Evolutionary conservation across 2,888 invertebrate genomes (phyloP).

Genomic region (Clepsis dumicolana): DNA sequence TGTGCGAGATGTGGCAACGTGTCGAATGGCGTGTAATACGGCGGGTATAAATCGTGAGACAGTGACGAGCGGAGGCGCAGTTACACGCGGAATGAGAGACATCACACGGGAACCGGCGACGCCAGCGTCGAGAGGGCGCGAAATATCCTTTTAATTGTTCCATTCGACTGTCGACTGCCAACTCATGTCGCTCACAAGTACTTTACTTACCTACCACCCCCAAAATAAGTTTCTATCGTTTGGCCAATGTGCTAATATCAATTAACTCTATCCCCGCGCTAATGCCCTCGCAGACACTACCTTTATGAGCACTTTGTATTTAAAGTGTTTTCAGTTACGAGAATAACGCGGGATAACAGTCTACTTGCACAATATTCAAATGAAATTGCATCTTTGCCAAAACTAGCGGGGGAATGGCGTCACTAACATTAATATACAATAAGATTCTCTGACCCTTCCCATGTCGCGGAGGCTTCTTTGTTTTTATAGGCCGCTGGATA

Average conservation of each 20-base stretch:
- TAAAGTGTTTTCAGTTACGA: conserved; percentile 74
- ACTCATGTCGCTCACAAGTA: conserved; percentile 42
- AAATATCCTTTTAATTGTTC: conserved; percentile 50
- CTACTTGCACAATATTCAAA: conserved; percentile 85
- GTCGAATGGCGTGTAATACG: conserved; percentile 85
- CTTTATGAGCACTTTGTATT: conserved; percentile 81
- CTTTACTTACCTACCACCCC: conserved; percentile 30
- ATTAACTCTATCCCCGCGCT: conserved; percentile 63
- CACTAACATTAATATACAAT: conserved; percentile 84
- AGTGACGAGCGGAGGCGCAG: conserved; percentile 77
- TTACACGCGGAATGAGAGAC: conserved; percentile 78
- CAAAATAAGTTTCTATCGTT: conserved; percentile 35
- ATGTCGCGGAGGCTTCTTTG: conserved; percentile 74
- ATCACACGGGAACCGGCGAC: conserved; percentile 59
- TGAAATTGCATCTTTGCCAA: conserved; percentile 86
- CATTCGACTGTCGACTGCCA: conserved; percentile 40
- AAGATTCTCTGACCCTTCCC: conserved; percentile 77
- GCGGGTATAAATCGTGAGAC: conserved; percentile 81
- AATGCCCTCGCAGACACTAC: conserved; percentile 62
- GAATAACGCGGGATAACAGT: conserved; percentile 76
- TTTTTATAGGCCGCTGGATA: conserved; percentile 83
- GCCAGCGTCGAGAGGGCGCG: conserved; percentile 41
- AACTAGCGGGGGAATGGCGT: conserved; percentile 81
- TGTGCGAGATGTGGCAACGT: conserved; percentile 67
- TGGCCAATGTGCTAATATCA: conserved; percentile 55